Percentiles rank a stretch among this genome's conserved stretches.
These are phyloP conservation scores for Neotoma lepida DNA, from an alignment of 2,113 vertebrate species.

Conservation along the genomic window DNA sequence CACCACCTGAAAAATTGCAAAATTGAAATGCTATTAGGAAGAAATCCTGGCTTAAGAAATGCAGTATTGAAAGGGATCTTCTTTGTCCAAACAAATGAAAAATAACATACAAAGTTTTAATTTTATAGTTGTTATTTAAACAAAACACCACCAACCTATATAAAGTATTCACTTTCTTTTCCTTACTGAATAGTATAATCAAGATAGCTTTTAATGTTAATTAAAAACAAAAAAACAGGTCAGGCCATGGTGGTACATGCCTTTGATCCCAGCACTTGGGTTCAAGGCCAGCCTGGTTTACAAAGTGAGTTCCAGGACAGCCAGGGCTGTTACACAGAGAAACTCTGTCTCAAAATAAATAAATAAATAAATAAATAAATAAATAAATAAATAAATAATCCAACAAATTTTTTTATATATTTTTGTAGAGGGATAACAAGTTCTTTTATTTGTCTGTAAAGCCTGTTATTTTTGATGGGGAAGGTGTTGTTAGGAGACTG, in stretches of 20 bases:
- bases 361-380: not conserved
- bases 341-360: not conserved
- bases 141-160: not conserved
- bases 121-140: not conserved
- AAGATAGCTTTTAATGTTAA: not conserved
- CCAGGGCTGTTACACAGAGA: not conserved
- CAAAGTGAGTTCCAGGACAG: not conserved
- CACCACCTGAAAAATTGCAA: conserved; percentile 35
- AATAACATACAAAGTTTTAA: not conserved
- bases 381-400: not conserved
- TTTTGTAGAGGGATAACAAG: not conserved
- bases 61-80: not conserved
- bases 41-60: conserved; percentile 16
- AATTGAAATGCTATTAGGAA: conserved; percentile 4
- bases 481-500: not conserved
- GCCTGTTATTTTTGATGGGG: conserved; percentile 40
- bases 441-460: conserved; percentile 53
- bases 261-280: not conserved
- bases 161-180: not conserved
- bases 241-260: not conserved
- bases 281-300: not conserved
- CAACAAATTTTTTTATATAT: not conserved
- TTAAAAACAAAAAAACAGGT: not conserved
- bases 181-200: not conserved
- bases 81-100: conserved; percentile 27